Conservation (phyloP, 2,797 vertebrate species). For the Aythya fuligula region DNA sequence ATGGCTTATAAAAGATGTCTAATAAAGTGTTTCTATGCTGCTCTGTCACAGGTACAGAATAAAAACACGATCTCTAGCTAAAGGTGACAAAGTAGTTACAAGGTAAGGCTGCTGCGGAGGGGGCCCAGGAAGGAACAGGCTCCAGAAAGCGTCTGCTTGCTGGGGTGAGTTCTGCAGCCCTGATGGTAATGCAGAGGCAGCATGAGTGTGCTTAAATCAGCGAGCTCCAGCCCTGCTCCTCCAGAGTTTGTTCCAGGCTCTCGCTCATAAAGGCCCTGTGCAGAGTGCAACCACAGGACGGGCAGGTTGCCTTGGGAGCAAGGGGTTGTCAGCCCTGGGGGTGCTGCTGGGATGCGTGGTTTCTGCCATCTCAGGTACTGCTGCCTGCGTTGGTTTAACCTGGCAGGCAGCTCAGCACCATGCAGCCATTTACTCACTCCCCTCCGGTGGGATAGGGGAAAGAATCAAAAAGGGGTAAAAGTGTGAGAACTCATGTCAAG, state of each 20-base stretch:
- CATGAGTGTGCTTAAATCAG: not conserved
- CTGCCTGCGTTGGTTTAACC: not conserved
- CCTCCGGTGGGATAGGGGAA: not conserved
- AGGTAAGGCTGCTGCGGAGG: not conserved
- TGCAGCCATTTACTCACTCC: not conserved
- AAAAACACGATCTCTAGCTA: not conserved
- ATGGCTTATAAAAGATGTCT: not conserved
- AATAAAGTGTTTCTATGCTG: not conserved
- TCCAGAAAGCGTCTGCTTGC: not conserved
- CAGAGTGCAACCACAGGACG: not conserved
- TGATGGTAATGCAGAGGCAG: not conserved
- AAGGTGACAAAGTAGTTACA: not conserved
- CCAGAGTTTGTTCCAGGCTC: not conserved
- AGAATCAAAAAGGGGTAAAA: not conserved
- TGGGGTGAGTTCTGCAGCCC: not conserved
- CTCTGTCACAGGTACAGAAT: not conserved
- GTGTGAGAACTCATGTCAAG: not conserved
- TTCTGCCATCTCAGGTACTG: not conserved
- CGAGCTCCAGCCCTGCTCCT: rapidly evolving
- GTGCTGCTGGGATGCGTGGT: too few species aligned
- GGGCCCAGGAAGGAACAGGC: not conserved
- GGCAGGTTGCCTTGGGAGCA: not conserved
- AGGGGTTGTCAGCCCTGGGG: not conserved
- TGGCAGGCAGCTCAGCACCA: not conserved
- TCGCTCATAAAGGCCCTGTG: not conserved